phyloP scores from a whole-genome alignment of 64 coral and sea anemone species.

The Dendronephthya gigantea region DNA sequence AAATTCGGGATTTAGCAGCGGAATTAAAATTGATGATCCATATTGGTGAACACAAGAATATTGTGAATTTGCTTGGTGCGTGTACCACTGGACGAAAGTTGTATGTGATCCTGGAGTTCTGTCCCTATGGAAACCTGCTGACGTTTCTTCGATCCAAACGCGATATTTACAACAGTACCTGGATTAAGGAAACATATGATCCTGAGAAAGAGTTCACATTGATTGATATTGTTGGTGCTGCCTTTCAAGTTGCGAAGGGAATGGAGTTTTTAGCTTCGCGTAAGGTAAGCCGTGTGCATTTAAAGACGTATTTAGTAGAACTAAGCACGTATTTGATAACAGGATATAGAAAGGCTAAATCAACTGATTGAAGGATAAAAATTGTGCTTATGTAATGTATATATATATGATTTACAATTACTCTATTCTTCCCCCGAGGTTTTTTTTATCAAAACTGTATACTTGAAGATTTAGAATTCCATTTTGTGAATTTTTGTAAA shows the following conservation, averaged over 20 bases:
- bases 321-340: no score
- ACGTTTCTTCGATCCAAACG: slow-evolving; percentile 15
- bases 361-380: no score
- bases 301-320: background rate
- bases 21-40: slow-evolving; percentile 9
- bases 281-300: slow-evolving; percentile 41
- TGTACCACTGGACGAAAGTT: background rate
- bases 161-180: slow-evolving; percentile 58
- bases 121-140: background rate
- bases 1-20: slow-evolving; percentile 8
- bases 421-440: no score
- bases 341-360: no score
- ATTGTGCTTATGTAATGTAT: no score
- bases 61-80: slow-evolving; percentile 6
- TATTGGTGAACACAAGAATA: slow-evolving; percentile 14
- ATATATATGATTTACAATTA: no score
- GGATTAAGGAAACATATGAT: slow-evolving; percentile 36
- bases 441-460: no score
- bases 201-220: slow-evolving; percentile 52
- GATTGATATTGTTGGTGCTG: slow-evolving; percentile 36
- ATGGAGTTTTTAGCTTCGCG: slow-evolving; percentile 83
- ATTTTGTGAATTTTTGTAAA: background rate
- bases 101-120: background rate
- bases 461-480: no score
- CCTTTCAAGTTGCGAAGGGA: slow-evolving; percentile 61